Evolutionary conservation across 2,797 vertebrate genomes (phyloP).

Genomic region (Tragopan temminckii): DNA sequence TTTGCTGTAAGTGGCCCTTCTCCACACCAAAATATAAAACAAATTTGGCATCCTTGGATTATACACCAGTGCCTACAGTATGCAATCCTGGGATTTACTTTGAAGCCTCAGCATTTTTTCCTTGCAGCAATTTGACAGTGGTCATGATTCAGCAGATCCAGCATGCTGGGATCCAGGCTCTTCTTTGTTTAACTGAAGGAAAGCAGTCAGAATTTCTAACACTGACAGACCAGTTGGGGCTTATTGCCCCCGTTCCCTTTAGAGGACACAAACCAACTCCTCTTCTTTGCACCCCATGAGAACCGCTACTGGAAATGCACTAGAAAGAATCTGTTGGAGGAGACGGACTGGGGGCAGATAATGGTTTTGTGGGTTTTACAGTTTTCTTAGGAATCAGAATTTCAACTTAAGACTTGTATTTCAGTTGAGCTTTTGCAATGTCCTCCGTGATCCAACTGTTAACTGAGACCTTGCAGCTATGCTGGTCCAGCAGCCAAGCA

Average conservation of each 20-base stretch:
- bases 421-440: neutral
- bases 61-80: neutral
- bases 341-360: neutral
- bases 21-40: neutral
- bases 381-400: neutral
- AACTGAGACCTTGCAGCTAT: neutral
- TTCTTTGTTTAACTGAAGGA: neutral
- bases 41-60: conserved; percentile 7
- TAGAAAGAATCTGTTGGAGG: neutral
- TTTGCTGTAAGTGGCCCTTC: conserved; percentile 25
- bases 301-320: neutral
- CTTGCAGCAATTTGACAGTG: neutral
- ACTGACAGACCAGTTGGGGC: neutral
- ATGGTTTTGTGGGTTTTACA: neutral
- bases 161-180: neutral
- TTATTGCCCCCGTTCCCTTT: neutral
- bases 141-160: conserved; percentile 2
- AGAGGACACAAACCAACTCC: neutral
- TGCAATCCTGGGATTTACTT: neutral
- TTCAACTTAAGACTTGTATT: neutral
- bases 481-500: neutral
- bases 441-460: neutral
- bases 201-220: neutral
- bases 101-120: conserved; percentile 9
- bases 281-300: neutral